These are phyloP conservation scores for Clarias gariepinus DNA, from an alignment of 2,113 vertebrate genomes.

Conservation along the genomic window DNA sequence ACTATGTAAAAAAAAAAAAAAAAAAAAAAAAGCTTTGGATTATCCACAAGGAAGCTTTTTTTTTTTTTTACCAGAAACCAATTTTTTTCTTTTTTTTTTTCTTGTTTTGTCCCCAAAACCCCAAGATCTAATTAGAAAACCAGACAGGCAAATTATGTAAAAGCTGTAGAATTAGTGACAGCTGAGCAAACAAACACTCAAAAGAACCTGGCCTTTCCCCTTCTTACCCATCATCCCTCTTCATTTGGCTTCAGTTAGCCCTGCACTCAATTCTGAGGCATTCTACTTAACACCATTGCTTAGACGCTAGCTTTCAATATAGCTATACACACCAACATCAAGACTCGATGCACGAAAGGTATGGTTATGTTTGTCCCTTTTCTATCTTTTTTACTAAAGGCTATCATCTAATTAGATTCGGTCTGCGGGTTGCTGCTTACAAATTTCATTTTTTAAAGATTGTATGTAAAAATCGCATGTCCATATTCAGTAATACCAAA, in stretches of 20 bases:
- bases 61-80: not conserved
- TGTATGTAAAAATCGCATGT: not conserved
- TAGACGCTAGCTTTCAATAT: conserved; percentile 9
- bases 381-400: not conserved
- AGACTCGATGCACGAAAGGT: conserved; percentile 39
- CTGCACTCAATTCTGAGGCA: conserved; percentile 6
- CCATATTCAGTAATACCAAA: not conserved
- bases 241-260: conserved; percentile 19
- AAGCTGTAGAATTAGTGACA: conserved; percentile 47
- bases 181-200: conserved; percentile 54
- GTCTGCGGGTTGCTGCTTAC: not conserved
- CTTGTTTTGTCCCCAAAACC: not conserved
- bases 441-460: not conserved
- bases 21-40: too few relatives aligned
- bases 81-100: not conserved
- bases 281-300: conserved; percentile 13
- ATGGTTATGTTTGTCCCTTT: not conserved
- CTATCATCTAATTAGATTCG: conserved; percentile 6
- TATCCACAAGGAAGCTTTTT: not conserved
- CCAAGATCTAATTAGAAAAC: conserved; percentile 35
- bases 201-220: conserved; percentile 25
- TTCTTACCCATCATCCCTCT: conserved; percentile 12
- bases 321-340: conserved; percentile 12
- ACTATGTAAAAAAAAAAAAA: not conserved
- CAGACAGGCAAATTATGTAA: conserved; percentile 28